Evolutionary conservation across 2,888 invertebrate species (phyloP).

Genomic region (Sphaerophoria taeniata): DNA sequence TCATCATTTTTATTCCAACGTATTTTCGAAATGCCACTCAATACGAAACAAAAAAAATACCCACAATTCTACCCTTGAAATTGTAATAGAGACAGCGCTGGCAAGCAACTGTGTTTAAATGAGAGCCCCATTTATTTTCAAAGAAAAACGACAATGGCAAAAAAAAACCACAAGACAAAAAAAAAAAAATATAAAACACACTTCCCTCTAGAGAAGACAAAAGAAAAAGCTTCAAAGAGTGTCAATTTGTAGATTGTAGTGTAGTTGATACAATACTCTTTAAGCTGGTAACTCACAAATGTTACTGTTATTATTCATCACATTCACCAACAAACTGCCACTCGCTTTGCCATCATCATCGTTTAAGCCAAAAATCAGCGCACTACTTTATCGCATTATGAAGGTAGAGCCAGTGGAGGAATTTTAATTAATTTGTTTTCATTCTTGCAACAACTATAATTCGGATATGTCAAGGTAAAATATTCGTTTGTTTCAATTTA

Average conservation of each 20-base stretch:
- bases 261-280: constrained; percentile 22
- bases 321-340: too few relatives aligned
- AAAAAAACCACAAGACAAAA: too few relatives aligned
- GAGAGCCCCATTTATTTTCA: constrained; percentile 22
- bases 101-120: constrained; percentile 6
- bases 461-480: constrained; percentile 21
- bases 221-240: constrained; percentile 17
- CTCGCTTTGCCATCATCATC: too few relatives aligned
- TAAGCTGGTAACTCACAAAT: constrained; percentile 9
- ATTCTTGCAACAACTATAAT: not conserved
- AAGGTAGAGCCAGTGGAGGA: too few relatives aligned
- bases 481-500: not conserved
- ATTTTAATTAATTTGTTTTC: constrained; percentile 17
- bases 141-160: not conserved
- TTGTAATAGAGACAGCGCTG: constrained; percentile 16
- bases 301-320: constrained; percentile 35
- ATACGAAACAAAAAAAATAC: too few relatives aligned
- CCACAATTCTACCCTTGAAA: constrained; percentile 22
- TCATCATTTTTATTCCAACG: too few relatives aligned
- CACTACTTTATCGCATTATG: constrained; percentile 6
- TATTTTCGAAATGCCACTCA: too few relatives aligned
- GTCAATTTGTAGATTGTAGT: constrained; percentile 7
- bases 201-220: constrained; percentile 1
- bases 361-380: too few relatives aligned
- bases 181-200: constrained; percentile 6